These are phyloP conservation scores for Steinernema scapterisci DNA, from an alignment of 2,888 invertebrate species.

Conservation along the genomic window DNA sequence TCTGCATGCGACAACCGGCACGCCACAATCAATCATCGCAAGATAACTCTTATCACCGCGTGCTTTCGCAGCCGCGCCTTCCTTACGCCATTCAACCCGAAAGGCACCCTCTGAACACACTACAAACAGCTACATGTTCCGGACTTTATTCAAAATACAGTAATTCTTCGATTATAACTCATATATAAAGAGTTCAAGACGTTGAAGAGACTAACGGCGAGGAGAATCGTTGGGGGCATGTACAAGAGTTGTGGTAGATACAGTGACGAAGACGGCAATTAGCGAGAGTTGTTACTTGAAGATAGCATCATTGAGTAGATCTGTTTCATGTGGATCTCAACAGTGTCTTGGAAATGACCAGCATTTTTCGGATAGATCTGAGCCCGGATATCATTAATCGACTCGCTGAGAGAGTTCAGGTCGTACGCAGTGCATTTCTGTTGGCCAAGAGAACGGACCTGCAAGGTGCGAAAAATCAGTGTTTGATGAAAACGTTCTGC, in stretches of 20 bases:
- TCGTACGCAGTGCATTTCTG: slow-evolving; percentile 54
- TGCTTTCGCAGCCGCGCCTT: background rate
- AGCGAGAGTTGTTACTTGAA: too few relatives aligned
- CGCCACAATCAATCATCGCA: background rate
- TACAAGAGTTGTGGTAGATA: too few relatives aligned
- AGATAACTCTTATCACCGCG: slow-evolving; percentile 1
- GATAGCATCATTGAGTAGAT: slow-evolving; percentile 55
- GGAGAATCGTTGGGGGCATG: too few relatives aligned
- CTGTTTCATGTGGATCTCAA: slow-evolving; percentile 67
- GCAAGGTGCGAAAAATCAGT: slow-evolving; percentile 24
- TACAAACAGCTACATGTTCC: background rate
- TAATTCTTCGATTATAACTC: too few relatives aligned
- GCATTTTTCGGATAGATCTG: slow-evolving; percentile 51
- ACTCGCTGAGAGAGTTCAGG: slow-evolving; percentile 57
- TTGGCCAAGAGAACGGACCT: slow-evolving; percentile 61
- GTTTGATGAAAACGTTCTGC: background rate
- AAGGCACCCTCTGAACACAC: background rate
- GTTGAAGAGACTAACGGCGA: too few relatives aligned
- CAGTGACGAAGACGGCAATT: too few relatives aligned
- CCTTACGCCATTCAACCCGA: background rate
- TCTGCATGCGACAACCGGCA: background rate
- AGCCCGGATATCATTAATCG: slow-evolving; percentile 54
- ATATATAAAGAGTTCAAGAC: too few relatives aligned
- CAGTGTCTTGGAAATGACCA: slow-evolving; percentile 62
- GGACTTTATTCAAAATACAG: too few relatives aligned